Percentiles rank a stretch among this genome's conserved stretches.
Evolutionary conservation across 2,113 vertebrate species (phyloP).

Genomic region (Hippocampus comes): DNA sequence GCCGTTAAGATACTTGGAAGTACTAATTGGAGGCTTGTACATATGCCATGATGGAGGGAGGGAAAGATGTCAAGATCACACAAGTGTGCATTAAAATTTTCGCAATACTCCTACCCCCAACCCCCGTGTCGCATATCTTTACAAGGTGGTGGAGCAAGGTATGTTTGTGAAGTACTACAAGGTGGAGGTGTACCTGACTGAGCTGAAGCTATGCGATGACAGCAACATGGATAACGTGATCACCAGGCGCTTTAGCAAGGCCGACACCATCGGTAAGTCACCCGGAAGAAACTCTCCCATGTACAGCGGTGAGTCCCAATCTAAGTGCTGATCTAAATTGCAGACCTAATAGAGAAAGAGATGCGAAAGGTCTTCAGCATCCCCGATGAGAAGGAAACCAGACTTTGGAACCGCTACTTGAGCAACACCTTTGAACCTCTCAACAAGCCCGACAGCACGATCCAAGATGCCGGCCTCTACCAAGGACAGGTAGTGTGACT

Average conservation of each 20-base stretch:
- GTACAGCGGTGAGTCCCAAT: too few relatives aligned
- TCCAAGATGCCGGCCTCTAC: constrained; percentile 96
- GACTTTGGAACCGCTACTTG: constrained; percentile 99
- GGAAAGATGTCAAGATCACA: too few relatives aligned
- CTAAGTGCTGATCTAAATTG: too few relatives aligned
- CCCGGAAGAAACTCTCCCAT: too few relatives aligned
- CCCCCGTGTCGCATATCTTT: background rate
- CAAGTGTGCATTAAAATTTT: too few relatives aligned
- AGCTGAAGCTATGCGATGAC: constrained; percentile 96
- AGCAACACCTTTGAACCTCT: constrained; percentile 98
- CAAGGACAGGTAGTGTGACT: constrained; percentile 87
- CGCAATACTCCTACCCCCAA: too few relatives aligned
- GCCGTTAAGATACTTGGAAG: too few relatives aligned
- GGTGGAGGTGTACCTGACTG: constrained; percentile 98
- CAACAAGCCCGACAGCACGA: constrained; percentile 97
- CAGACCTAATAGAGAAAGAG: constrained; percentile 96
- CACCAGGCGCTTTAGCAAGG: constrained; percentile 97
- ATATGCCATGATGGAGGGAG: too few relatives aligned
- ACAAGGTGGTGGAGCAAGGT: constrained; percentile 95
- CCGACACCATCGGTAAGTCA: constrained; percentile 91
- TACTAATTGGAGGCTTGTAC: too few relatives aligned
- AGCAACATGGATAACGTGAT: constrained; percentile 93
- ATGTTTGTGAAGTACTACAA: constrained; percentile 99
- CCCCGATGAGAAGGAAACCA: constrained; percentile 92
- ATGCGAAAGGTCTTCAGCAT: constrained; percentile 98